Conservation (phyloP, 2,888 invertebrate genomes). For the Plusia festucae region DNA sequence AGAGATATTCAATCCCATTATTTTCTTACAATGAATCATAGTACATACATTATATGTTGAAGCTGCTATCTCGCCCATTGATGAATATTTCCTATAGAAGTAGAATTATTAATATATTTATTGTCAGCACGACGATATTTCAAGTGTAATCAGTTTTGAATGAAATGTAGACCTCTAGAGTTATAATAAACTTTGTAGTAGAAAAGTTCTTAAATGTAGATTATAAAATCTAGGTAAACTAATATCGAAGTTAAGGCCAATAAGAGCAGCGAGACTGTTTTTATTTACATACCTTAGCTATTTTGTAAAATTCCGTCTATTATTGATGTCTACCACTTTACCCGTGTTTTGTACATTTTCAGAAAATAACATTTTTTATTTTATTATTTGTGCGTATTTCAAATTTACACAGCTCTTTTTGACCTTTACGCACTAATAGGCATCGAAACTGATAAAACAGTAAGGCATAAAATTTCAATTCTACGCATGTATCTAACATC, state of each 20-base stretch:
- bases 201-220: constrained; percentile 56
- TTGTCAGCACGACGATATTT: constrained; percentile 40
- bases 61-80: constrained; percentile 5
- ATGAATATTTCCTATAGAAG: constrained; percentile 2
- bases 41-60: background rate
- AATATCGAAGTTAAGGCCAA: constrained; percentile 10
- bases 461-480: constrained; percentile 35
- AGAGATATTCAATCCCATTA: background rate
- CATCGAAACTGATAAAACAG: constrained; percentile 26
- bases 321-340: background rate
- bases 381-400: constrained; percentile 24
- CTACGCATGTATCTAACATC: constrained; percentile 37
- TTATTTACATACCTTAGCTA: background rate
- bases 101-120: constrained; percentile 30
- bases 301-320: background rate
- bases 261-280: constrained; percentile 35
- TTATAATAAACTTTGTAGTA: constrained; percentile 56
- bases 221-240: constrained; percentile 54
- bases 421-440: constrained; percentile 17
- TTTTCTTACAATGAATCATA: constrained; percentile 6
- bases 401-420: constrained; percentile 32
- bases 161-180: constrained; percentile 17
- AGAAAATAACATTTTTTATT: too few relatives aligned
- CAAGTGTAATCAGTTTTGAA: constrained; percentile 10
- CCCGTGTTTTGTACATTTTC: background rate